phyloP scores from a whole-genome alignment of 2,113 vertebrate species.

The Tyrannus savana region DNA sequence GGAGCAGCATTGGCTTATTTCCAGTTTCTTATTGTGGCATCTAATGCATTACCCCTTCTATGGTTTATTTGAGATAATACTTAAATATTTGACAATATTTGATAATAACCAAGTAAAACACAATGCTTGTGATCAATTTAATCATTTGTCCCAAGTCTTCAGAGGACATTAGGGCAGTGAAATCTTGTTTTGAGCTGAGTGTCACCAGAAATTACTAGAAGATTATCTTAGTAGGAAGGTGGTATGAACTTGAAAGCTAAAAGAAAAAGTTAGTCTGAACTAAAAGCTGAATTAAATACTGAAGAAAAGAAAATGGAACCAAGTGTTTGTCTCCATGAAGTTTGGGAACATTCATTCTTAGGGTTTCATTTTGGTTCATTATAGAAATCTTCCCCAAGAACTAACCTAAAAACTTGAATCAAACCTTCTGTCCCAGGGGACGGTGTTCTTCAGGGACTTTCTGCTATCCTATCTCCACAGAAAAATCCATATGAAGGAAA shows the following conservation, averaged over 20 bases:
- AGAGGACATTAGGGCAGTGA: not conserved
- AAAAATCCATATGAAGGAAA: constrained; percentile 8
- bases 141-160: not conserved
- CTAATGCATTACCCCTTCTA: not conserved
- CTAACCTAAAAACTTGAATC: not conserved
- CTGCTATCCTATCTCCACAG: not conserved
- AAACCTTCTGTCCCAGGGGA: not conserved
- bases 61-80: not conserved
- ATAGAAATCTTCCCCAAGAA: not conserved
- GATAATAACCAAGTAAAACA: not conserved
- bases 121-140: not conserved
- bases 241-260: not conserved
- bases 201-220: not conserved
- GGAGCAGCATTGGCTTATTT: not conserved
- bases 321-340: not conserved
- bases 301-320: not conserved
- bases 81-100: not conserved
- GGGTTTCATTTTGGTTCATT: not conserved
- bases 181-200: not conserved
- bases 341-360: not conserved
- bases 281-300: not conserved
- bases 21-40: not conserved
- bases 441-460: not conserved
- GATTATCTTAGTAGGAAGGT: not conserved
- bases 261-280: not conserved